Percentiles rank a stretch among this genome's conserved stretches.
These are phyloP conservation scores for Trematomus loennbergii DNA, from an alignment of 2,113 vertebrate genomes.

Conservation along the genomic window DNA sequence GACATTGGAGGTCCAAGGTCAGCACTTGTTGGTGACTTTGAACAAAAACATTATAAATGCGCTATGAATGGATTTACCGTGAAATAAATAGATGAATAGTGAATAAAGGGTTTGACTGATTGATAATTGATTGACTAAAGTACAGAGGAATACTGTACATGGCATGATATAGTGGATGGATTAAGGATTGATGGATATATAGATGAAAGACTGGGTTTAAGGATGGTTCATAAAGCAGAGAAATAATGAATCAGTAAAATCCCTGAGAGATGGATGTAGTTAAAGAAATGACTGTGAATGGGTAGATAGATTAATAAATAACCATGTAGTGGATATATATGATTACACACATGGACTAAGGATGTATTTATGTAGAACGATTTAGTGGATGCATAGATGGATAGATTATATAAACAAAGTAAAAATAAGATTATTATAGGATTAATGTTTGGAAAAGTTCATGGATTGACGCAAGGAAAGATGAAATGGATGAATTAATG, in stretches of 20 bases:
- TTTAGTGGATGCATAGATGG: conserved; percentile 1
- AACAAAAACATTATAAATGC: conserved; percentile 32
- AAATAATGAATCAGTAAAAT: conserved; percentile 17
- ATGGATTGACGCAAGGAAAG: neutral
- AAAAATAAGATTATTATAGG: neutral
- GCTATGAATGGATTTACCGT: conserved; percentile 24
- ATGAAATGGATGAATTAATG: neutral
- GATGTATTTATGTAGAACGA: neutral
- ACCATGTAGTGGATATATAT: neutral
- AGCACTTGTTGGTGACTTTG: conserved; percentile 57
- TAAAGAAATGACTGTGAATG: neutral
- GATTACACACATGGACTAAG: conserved; percentile 9
- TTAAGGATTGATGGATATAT: neutral
- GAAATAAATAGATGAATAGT: conserved; percentile 23
- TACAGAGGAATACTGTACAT: neutral
- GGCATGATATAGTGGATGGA: neutral
- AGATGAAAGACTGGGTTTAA: neutral
- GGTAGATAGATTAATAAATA: neutral
- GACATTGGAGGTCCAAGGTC: conserved; percentile 67
- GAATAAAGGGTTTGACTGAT: conserved; percentile 5
- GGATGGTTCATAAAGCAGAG: neutral
- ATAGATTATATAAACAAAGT: neutral
- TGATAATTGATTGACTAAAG: conserved; percentile 21
- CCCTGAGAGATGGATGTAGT: neutral
- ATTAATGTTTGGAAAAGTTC: neutral